A percentile compares a stretch with the other conserved stretches of the same genome.
These are phyloP conservation scores for Dicentrarchus labrax DNA, from an alignment of 2,113 vertebrate genomes.

Conservation along the genomic window DNA sequence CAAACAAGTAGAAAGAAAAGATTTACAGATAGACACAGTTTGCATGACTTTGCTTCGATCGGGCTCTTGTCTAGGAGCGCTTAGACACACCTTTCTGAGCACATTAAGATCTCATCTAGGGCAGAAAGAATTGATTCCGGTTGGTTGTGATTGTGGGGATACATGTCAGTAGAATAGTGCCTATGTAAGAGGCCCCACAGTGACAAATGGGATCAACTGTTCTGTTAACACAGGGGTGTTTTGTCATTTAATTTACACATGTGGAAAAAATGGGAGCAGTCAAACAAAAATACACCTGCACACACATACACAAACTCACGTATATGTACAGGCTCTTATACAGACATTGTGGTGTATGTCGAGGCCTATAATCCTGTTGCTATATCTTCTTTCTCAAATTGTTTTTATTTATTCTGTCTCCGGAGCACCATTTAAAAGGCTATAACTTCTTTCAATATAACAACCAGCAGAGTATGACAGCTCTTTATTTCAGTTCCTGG, in stretches of 20 bases:
- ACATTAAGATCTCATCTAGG: constrained; percentile 74
- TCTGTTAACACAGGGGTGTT: constrained; percentile 55
- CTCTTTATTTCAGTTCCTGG: neutral
- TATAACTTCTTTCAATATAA: constrained; percentile 6
- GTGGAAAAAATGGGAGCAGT: neutral
- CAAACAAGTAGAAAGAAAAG: constrained; percentile 30
- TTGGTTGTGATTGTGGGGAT: constrained; percentile 48
- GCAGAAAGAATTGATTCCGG: constrained; percentile 75
- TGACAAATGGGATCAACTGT: constrained; percentile 72
- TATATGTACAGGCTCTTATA: neutral
- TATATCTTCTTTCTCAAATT: neutral
- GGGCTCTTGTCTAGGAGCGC: constrained; percentile 39
- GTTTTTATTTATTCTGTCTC: neutral
- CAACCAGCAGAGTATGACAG: constrained; percentile 9
- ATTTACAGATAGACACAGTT: constrained; percentile 42
- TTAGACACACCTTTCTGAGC: constrained; percentile 66
- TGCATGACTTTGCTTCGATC: constrained; percentile 39
- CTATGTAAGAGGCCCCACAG: constrained; percentile 45
- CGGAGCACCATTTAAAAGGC: neutral
- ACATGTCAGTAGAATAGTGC: constrained; percentile 64
- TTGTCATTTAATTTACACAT: constrained; percentile 33
- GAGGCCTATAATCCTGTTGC: neutral
- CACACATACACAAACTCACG: neutral
- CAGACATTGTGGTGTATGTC: neutral
- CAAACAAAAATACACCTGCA: neutral